Evolutionary conservation across 1,140 invertebrate species (phyloP).

Genomic region (Ostrea edulis): DNA sequence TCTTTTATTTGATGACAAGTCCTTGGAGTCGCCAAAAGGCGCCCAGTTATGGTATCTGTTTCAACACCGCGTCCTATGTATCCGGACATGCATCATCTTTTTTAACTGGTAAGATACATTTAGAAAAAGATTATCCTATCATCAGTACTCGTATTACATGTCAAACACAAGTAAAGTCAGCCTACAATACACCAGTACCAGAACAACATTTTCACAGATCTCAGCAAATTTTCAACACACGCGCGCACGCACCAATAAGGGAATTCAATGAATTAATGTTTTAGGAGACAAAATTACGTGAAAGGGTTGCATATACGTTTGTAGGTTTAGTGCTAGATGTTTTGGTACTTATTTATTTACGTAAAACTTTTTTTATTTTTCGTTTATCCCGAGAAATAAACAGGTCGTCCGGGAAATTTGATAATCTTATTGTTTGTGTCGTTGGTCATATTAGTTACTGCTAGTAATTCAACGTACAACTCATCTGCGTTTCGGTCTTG

Average conservation of each 20-base stretch:
- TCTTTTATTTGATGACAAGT: constrained; percentile 46
- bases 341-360: too few relatives aligned
- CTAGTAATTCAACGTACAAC: too few relatives aligned
- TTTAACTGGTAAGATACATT: constrained; percentile 58
- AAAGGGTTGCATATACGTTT: too few relatives aligned
- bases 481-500: too few relatives aligned
- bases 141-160: neutral
- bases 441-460: too few relatives aligned
- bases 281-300: too few relatives aligned
- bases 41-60: constrained; percentile 62
- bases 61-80: constrained; percentile 49
- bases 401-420: too few relatives aligned
- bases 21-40: constrained; percentile 37
- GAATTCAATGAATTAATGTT: too few relatives aligned
- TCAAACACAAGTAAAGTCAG: neutral
- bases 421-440: too few relatives aligned
- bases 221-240: neutral
- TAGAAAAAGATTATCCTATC: neutral
- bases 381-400: too few relatives aligned
- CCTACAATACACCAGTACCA: neutral
- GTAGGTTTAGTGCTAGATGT: too few relatives aligned
- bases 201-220: neutral
- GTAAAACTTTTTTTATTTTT: too few relatives aligned
- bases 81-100: constrained; percentile 58
- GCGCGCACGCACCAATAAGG: neutral